Conservation (phyloP, 1,140 invertebrate genomes). For the Cotesia chilonis region DNA sequence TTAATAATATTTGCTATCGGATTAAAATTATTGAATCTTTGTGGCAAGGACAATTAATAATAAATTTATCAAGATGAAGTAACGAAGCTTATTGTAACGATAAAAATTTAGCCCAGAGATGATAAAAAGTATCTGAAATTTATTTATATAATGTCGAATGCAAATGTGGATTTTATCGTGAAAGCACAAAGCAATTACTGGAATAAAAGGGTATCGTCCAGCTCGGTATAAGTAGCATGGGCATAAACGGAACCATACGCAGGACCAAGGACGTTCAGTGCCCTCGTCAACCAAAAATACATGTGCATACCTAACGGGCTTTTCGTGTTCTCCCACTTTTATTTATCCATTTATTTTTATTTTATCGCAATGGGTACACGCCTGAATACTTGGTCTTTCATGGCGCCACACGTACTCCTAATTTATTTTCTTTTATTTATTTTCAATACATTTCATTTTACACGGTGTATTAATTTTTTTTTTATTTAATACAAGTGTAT, state of each 20-base stretch:
- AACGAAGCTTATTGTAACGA: too few relatives aligned
- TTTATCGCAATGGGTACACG: neutral
- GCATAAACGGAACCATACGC: constrained; percentile 11
- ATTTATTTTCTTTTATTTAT: constrained; percentile 1
- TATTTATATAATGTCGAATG: too few relatives aligned
- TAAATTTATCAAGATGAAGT: too few relatives aligned
- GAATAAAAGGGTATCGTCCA: neutral
- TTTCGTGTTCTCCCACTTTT: neutral
- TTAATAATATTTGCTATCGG: too few relatives aligned
- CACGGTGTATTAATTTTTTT: too few relatives aligned
- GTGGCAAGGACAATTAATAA: too few relatives aligned
- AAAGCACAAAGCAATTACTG: too few relatives aligned
- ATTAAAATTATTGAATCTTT: too few relatives aligned
- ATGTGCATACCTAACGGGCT: constrained; percentile 29
- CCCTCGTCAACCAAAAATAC: constrained; percentile 41
- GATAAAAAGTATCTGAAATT: too few relatives aligned
- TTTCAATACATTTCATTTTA: neutral
- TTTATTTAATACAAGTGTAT: neutral
- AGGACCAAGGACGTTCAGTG: constrained; percentile 53
- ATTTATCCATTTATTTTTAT: constrained; percentile 1
- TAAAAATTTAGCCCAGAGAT: too few relatives aligned
- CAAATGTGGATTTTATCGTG: too few relatives aligned
- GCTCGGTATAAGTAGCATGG: neutral
- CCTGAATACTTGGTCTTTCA: constrained; percentile 8
- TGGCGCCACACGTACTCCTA: constrained; percentile 16